phyloP scores from a whole-genome alignment of 2,888 invertebrate genomes.

The Bedellia somnulentella region DNA sequence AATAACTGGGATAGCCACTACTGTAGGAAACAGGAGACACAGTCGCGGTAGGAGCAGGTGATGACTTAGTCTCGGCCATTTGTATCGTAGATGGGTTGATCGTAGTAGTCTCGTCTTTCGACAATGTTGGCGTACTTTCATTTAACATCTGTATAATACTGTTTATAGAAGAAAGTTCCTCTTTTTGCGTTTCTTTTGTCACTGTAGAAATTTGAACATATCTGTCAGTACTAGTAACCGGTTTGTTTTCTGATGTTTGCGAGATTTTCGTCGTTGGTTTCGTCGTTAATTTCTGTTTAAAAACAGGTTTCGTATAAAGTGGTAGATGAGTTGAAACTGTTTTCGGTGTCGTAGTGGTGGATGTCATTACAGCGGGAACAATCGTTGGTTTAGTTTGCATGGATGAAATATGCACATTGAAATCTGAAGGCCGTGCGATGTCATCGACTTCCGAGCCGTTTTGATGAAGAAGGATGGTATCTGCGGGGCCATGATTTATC shows the following conservation, averaged over 20 bases:
- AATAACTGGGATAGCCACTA: slow-evolving; percentile 28
- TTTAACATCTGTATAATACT: slow-evolving; percentile 69
- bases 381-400: slow-evolving; percentile 51
- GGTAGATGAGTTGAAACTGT: slow-evolving; percentile 42
- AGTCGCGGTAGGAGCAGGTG: slow-evolving; percentile 27
- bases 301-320: slow-evolving; percentile 49
- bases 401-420: slow-evolving; percentile 44
- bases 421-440: slow-evolving; percentile 51
- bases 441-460: slow-evolving; percentile 60
- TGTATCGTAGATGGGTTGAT: slow-evolving; percentile 27
- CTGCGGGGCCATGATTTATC: slow-evolving; percentile 63
- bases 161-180: slow-evolving; percentile 44
- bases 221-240: slow-evolving; percentile 24
- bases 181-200: slow-evolving; percentile 44
- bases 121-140: slow-evolving; percentile 39
- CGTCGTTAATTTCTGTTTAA: slow-evolving; percentile 52
- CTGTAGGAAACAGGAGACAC: slow-evolving; percentile 27
- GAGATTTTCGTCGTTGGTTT: slow-evolving; percentile 22
- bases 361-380: slow-evolving; percentile 23
- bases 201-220: slow-evolving; percentile 62
- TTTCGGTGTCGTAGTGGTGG: slow-evolving; percentile 24
- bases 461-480: slow-evolving; percentile 63
- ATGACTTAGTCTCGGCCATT: slow-evolving; percentile 37
- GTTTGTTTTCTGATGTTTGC: slow-evolving; percentile 1
- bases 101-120: slow-evolving; percentile 33